These are phyloP conservation scores for Triplophysa bombifrons DNA, from an alignment of 2,797 vertebrate genomes.

Conservation along the genomic window DNA sequence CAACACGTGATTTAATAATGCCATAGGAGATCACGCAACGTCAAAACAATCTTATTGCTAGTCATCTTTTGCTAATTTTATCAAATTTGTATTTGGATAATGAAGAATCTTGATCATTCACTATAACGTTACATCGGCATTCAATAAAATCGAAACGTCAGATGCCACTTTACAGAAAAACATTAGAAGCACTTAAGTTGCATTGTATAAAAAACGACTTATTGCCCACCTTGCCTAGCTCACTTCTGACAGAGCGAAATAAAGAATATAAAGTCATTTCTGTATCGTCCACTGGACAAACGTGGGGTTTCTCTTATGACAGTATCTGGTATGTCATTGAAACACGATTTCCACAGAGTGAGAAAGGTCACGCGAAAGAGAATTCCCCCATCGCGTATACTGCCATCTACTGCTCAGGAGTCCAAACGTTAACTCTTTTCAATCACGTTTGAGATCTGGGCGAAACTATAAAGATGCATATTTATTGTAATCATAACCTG, in stretches of 20 bases:
- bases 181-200: neutral
- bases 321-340: conserved; percentile 73
- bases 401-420: conserved; percentile 66
- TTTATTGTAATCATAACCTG: too few relatives aligned
- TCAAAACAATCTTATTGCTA: neutral
- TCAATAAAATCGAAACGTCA: neutral
- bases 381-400: neutral
- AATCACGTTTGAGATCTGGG: too few relatives aligned
- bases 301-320: neutral
- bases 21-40: neutral
- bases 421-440: neutral
- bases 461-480: too few relatives aligned
- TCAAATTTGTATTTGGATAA: neutral
- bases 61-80: neutral
- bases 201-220: neutral
- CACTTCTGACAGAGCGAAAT: conserved; percentile 61
- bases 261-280: conserved; percentile 70
- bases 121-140: too few relatives aligned
- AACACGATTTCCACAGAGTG: conserved; percentile 67
- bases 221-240: conserved; percentile 68
- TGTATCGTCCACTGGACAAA: neutral
- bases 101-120: too few relatives aligned
- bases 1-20: neutral
- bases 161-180: neutral
- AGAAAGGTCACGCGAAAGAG: conserved; percentile 42